Conservation (phyloP, 23 tunicate species). For the Styela clava region DNA sequence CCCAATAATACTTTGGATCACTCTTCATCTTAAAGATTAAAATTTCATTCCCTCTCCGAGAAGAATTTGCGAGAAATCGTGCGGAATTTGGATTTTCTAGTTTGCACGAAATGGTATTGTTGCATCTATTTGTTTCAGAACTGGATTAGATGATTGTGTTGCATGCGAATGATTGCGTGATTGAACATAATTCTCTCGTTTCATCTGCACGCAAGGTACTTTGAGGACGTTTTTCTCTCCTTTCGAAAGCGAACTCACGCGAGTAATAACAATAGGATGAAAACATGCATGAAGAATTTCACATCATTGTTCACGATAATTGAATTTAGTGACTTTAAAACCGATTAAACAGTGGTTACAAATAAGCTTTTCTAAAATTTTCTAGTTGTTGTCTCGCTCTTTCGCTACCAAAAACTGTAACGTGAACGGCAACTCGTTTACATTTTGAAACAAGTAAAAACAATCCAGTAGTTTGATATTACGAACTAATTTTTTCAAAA, state of each 20-base stretch:
- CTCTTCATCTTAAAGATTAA: background rate
- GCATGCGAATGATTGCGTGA: background rate
- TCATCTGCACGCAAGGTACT: background rate
- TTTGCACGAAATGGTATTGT: background rate
- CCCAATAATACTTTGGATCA: too few relatives aligned
- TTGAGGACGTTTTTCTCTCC: background rate
- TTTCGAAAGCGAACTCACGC: background rate
- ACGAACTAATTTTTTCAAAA: too few relatives aligned
- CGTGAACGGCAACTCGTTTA: too few relatives aligned
- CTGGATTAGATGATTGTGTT: background rate
- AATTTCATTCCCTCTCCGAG: background rate
- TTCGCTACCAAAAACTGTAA: too few relatives aligned
- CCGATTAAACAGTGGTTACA: too few relatives aligned
- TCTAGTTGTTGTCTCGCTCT: too few relatives aligned
- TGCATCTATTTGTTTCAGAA: background rate
- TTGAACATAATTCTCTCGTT: background rate
- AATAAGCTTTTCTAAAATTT: too few relatives aligned
- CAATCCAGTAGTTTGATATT: too few relatives aligned
- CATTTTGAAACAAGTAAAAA: too few relatives aligned
- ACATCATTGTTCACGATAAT: too few relatives aligned
- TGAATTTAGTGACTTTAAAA: too few relatives aligned
- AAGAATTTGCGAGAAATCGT: background rate
- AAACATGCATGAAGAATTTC: background rate
- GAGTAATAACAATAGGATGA: background rate
- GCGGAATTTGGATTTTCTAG: background rate